Evolutionary conservation across 2,113 vertebrate genomes (phyloP), one percentile per base, ranked within the genome.

Genomic region (Trogon melanurus): DNA sequence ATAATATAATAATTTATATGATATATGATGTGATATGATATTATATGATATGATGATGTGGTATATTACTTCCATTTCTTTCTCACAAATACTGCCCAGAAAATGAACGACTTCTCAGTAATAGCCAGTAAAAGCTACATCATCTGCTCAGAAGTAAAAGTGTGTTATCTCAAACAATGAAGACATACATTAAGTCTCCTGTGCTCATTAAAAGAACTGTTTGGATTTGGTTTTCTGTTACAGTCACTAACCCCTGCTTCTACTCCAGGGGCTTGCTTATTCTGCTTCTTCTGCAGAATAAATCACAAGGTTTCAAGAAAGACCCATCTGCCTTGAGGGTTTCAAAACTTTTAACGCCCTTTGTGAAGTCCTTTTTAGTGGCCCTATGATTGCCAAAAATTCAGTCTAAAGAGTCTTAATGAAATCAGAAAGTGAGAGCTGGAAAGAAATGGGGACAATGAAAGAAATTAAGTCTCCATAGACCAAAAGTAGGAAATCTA

Each of bases 381-480:
- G 72, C 22, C 73, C 41, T 88, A 21, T 83, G 76, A 71, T 71
- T 88, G 85, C 79, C 82, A 96, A 81, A 95, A 95, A 83, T 71
- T 51, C 48, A 80, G 75, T 83, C 79, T 80, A 51, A 94, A 85
- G 48, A 83, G 32, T 61, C 90, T 92, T 93, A 93, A 93, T 61
- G 57, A 96, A 95, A 94, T 80, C 83, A 78, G 76, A 48, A 93
- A 91, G 76, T 36, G 34, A 84, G 48, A 93, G 65, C 23, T 91
- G 53, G 57, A 90, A 95, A 93, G 72, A 90, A 96, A 96, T 57
- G 18, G 48, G 75, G 60, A 57, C 92, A 92, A 91, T 64, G 75
- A 92, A 92, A 78, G 85, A 96, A 93, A 94, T 96, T 93, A 97
- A 92, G 65, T 92, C 79, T 95, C 93, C 57, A 61, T 58, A 88